These are phyloP conservation scores for Lepidurus arcticus DNA, from an alignment of 1,140 invertebrate genomes.

Conservation along the genomic window DNA sequence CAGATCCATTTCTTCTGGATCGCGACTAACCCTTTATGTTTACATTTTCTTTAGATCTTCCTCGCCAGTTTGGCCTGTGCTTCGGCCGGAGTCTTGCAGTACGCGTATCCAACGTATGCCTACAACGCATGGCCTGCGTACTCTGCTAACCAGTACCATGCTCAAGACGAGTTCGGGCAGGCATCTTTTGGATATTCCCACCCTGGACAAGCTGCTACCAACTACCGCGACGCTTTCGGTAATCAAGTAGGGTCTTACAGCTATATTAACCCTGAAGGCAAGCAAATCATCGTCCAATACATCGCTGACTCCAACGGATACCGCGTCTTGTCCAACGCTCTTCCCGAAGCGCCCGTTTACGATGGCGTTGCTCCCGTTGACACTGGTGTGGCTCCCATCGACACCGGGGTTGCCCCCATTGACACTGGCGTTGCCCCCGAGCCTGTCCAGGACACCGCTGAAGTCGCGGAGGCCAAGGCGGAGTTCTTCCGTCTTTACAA, in stretches of 20 bases:
- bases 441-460: constrained; percentile 31
- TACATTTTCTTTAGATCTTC: constrained; percentile 22
- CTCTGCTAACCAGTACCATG: constrained; percentile 37
- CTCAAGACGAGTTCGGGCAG: constrained; percentile 39
- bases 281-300: constrained; percentile 43
- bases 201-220: constrained; percentile 39
- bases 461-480: constrained; percentile 30
- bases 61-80: constrained; percentile 9
- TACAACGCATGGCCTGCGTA: background rate
- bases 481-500: constrained; percentile 34
- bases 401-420: background rate
- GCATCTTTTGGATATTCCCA: constrained; percentile 39
- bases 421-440: constrained; percentile 23
- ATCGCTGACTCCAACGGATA: constrained; percentile 40
- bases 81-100: background rate
- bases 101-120: background rate
- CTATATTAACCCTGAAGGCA: constrained; percentile 44
- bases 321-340: constrained; percentile 39
- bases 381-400: constrained; percentile 31
- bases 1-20: background rate
- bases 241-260: constrained; percentile 44
- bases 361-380: constrained; percentile 26
- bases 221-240: constrained; percentile 40
- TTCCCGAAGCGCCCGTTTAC: constrained; percentile 34
- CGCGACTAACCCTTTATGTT: background rate